These are phyloP conservation scores for Crotophaga sulcirostris DNA, from an alignment of 2,113 vertebrate genomes.

Conservation along the genomic window DNA sequence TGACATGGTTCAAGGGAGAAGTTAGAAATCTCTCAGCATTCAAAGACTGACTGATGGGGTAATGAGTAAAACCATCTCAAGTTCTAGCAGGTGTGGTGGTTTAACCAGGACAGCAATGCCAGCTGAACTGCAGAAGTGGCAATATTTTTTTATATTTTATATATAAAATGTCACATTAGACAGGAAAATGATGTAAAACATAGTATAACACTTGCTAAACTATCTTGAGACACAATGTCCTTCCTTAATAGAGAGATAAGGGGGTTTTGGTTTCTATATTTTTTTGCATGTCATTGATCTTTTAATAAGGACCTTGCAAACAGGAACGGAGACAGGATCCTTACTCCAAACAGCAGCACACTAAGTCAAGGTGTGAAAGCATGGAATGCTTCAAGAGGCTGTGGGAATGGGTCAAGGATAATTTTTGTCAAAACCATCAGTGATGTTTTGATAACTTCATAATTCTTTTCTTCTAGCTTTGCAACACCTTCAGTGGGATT, in stretches of 20 bases:
- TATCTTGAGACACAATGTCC: background rate
- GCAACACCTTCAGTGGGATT: fast-evolving
- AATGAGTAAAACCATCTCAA: constrained; percentile 25
- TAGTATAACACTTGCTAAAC: background rate
- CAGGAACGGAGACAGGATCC: background rate
- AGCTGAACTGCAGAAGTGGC: background rate
- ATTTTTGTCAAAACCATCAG: background rate
- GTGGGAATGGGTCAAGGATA: background rate
- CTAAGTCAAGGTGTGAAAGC: background rate
- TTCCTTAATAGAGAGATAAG: background rate
- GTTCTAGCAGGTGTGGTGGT: background rate
- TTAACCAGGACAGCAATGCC: background rate
- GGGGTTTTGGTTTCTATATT: background rate
- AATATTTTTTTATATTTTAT: constrained; percentile 37
- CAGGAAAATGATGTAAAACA: background rate
- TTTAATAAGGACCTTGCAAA: background rate
- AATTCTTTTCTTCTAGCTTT: background rate
- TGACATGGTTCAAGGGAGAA: constrained; percentile 31
- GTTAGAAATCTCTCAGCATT: constrained; percentile 29
- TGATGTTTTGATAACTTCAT: background rate
- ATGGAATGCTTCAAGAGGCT: background rate
- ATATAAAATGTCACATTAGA: constrained; percentile 32
- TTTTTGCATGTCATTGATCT: background rate
- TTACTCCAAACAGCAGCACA: background rate
- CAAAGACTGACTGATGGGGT: constrained; percentile 42